These are phyloP conservation scores for Thymallus thymallus DNA, from an alignment of 2,113 vertebrate species.

Conservation along the genomic window DNA sequence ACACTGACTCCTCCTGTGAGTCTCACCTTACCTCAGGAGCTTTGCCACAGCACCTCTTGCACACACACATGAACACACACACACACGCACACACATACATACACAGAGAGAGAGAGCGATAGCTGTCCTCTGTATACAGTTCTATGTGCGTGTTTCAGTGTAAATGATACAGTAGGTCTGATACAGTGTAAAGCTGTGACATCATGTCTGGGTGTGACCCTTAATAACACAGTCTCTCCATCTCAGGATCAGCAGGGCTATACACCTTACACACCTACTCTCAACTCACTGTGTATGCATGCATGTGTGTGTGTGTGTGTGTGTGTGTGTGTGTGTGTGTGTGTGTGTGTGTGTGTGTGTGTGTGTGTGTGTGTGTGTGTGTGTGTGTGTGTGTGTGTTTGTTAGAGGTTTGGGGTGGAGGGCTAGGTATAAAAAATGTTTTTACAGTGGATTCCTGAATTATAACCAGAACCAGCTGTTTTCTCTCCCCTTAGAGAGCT, in stretches of 20 bases:
- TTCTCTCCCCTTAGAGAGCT: constrained; percentile 49
- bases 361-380: constrained; percentile 25
- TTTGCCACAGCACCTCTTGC: constrained; percentile 24
- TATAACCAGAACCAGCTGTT: constrained; percentile 76
- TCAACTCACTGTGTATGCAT: background rate
- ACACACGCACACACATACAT: constrained; percentile 15
- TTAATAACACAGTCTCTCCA: constrained; percentile 31
- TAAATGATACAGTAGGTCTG: no score
- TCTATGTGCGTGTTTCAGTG: background rate
- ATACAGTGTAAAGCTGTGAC: no score
- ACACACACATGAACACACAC: constrained; percentile 13
- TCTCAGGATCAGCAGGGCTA: background rate
- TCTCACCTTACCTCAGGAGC: constrained; percentile 44
- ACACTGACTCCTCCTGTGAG: constrained; percentile 33
- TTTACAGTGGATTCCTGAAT: constrained; percentile 75
- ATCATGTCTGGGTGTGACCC: background rate
- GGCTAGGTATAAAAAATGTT: constrained; percentile 54
- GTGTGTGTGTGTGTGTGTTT: constrained; percentile 17
- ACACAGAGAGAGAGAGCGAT: constrained; percentile 32
- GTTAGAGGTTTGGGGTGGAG: constrained; percentile 47
- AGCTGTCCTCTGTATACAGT: background rate
- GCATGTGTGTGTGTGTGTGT: background rate
- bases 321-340: background rate
- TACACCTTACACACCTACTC: background rate
- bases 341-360: constrained; percentile 27